Evolutionary conservation across 2,113 vertebrate genomes (phyloP), one percentile per base, ranked within the genome.

Genomic region (Cololabis saira): DNA sequence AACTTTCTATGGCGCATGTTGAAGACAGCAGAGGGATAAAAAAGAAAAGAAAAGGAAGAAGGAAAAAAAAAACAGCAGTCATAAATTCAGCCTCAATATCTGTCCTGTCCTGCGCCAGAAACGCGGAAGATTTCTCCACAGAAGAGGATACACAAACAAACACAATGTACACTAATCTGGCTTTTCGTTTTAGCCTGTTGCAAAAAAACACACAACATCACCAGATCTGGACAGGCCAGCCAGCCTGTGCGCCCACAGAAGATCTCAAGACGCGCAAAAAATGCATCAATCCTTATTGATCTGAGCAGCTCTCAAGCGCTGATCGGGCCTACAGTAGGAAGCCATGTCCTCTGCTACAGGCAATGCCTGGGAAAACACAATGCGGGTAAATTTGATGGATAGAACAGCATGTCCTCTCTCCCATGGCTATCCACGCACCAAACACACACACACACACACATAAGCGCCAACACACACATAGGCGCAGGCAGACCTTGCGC

Each of bases 371-470:
- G 84, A 80, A 82, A 91, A 89, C 86, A 92, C 84, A 90, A 93
- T 93, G 92, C 92, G 91, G 91, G 89, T 82, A 89, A 37, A 92
- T 92, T 91, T 91, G 84, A 89, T 84, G 82, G 86, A 82, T 85
- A 87, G 89, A 88, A 92, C 90, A 85, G 86, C 73, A 60, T 87
- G 91, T 91, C 86, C 89, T 75, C 70, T 74, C 79, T 83, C 80
- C 64, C 76, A 60, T 83, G 71, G 80, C 74, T 77, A 73, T 76
- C 71, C 67, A 65, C 58, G 53, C 75, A 72, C 54, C 67, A 43
- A 51, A 56, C 52, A 33, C 47, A 15, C 14, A 41, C 27, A 27
- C 63, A 18, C 41, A n/a, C 43, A 14, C 14, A 48, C 17, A 12
- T 18, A 57, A 4, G 57, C 71, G 71, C 70, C 44, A 47, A 45